phyloP scores from a whole-genome alignment of 2,888 invertebrate species.

The Xestia sexstrigata region DNA sequence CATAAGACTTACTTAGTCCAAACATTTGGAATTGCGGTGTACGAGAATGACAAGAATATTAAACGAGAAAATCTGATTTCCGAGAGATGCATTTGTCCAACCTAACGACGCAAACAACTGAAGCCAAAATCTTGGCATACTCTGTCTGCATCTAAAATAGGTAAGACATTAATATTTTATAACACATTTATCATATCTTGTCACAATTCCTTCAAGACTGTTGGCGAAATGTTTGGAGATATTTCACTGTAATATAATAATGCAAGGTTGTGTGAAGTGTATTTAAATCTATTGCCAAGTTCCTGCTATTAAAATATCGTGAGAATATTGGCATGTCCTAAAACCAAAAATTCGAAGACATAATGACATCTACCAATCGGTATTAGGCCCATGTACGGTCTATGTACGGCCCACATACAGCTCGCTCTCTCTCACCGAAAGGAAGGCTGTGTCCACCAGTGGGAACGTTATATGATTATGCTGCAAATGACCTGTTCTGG shows the following conservation, averaged over 20 bases:
- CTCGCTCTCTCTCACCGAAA: not conserved
- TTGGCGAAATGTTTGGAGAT: constrained; percentile 4
- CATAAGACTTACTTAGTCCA: not conserved
- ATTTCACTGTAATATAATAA: constrained; percentile 27
- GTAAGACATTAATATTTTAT: constrained; percentile 44
- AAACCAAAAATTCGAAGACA: not conserved
- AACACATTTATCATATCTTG: constrained; percentile 33
- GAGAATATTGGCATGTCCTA: too few species aligned
- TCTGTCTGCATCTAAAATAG: constrained; percentile 18
- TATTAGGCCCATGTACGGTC: not conserved
- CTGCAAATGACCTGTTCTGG: not conserved
- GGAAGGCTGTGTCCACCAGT: not conserved
- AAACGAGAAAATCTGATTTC: constrained; percentile 37
- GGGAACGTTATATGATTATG: not conserved
- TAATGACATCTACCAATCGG: too few species aligned
- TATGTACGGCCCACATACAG: not conserved
- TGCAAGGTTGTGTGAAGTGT: not conserved
- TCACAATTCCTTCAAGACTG: constrained; percentile 12
- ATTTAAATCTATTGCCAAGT: not conserved
- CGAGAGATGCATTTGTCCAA: constrained; percentile 46
- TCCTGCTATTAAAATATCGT: not conserved
- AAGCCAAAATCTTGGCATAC: constrained; percentile 51
- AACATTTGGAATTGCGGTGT: not conserved
- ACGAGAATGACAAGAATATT: constrained; percentile 5
- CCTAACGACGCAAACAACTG: constrained; percentile 25